Base-by-base conservation (phyloP, 2,113 vertebrate genomes). In the Butastur rufipennis region DNA sequence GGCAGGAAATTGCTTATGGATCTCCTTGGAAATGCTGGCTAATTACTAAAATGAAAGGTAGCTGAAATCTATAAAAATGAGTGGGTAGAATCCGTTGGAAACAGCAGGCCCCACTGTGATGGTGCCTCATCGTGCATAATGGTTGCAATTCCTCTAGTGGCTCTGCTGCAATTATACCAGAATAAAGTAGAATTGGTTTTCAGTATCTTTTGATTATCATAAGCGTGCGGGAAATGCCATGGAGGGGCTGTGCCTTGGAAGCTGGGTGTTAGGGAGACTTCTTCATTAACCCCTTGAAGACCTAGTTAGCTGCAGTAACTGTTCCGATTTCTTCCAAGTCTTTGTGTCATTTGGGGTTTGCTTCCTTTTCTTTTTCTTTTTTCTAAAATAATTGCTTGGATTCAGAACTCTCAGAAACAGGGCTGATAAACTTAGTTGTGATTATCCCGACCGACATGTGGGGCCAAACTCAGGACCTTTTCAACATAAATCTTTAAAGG, bases 11-110 rank as follows among this genome's bases (percentile, higher is more conserved):
- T 90, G 63, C 79, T 85, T 88, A 65, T 91, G 50, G 91, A 96
- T 94, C 73, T 97, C 89, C 79, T 90, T 86, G 50, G 91, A 97
- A 97, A 90, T 75, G 75, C 53, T 83, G 38, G 38, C 84, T 90
- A 96, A 93, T 92, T 97, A 78, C 79, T 68, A 73, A 78, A 96
- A 96, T 72, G 72, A 94, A 96, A 96, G 79, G 78, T 96, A 94
- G 89, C 75, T 74, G 86, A 70, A 93, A 94, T 94, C 74, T 91
- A 47, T 95, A 71, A 88, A 94, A 87, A 93, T 4, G 53, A 52
- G 34, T 90, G 58, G 50, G 38, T 90, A 92, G 84, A 93, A 86
- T 32, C 45, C 5, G 2, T 59, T 91, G 82, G 77, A 87, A 93
- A 55, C 77, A 92, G 88, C 88, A 95, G 89, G 87, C 81, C 92